Percentiles rank a stretch among this genome's conserved stretches.
These are phyloP conservation scores for Acanthochromis polyacanthus DNA, from an alignment of 2,113 vertebrate genomes.

Conservation along the genomic window DNA sequence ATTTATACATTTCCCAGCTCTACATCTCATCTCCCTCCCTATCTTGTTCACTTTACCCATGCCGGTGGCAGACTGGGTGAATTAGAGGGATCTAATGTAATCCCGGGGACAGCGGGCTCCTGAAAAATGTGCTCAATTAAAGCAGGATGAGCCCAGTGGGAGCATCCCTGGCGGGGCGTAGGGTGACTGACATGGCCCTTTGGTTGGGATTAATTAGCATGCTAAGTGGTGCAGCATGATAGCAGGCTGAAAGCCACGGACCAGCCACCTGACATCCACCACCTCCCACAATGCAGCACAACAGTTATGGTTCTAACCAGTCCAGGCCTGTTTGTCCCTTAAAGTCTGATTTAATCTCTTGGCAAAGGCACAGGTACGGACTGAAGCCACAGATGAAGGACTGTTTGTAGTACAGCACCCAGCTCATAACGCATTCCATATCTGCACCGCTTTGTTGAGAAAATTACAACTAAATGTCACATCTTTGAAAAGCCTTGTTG, in stretches of 20 bases:
- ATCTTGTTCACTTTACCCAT: constrained; percentile 50
- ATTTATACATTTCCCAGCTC: constrained; percentile 79
- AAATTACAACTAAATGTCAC: not conserved
- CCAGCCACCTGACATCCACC: constrained; percentile 68
- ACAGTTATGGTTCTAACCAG: constrained; percentile 5
- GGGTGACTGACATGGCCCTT: constrained; percentile 83
- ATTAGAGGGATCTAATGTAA: constrained; percentile 83
- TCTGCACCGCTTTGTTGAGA: not conserved
- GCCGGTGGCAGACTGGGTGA: constrained; percentile 71
- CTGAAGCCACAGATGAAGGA: not conserved
- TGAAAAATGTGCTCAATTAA: constrained; percentile 84
- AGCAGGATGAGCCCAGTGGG: constrained; percentile 82
- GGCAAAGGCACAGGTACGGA: constrained; percentile 5
- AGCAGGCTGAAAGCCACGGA: constrained; percentile 65
- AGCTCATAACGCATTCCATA: not conserved
- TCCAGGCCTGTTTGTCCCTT: not conserved
- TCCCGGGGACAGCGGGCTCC: constrained; percentile 75
- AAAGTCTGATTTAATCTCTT: constrained; percentile 13
- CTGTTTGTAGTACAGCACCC: not conserved
- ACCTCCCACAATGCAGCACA: constrained; percentile 37
- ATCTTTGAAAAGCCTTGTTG: not conserved
- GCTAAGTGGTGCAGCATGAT: constrained; percentile 78
- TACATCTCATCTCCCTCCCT: constrained; percentile 54
- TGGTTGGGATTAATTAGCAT: constrained; percentile 85
- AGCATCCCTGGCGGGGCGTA: constrained; percentile 73